Percentiles rank a stretch among this genome's conserved stretches.
Evolutionary conservation across 2,797 vertebrate genomes (phyloP).

Genomic region (Bucorvus abyssinicus): DNA sequence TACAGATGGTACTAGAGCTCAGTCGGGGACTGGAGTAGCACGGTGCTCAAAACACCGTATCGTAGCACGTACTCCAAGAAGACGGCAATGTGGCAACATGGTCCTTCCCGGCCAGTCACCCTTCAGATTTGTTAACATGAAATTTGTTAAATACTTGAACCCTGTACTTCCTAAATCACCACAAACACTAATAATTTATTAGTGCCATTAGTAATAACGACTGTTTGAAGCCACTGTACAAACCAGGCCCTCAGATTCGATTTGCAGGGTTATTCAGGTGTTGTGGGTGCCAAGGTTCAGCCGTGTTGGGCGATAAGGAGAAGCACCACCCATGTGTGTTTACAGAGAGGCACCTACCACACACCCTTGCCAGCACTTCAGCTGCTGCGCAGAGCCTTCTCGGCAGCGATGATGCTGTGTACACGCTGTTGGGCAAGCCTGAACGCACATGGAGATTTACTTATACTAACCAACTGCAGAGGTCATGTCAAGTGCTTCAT

Average conservation of each 20-base stretch:
- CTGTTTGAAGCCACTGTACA: background rate
- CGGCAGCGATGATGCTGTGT: fast-evolving
- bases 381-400: background rate
- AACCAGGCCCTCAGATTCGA: background rate
- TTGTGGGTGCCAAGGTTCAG: background rate
- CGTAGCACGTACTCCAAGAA: background rate
- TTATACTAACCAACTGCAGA: background rate
- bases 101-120: background rate
- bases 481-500: background rate
- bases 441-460: background rate
- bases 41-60: fast-evolving
- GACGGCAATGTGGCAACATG: background rate
- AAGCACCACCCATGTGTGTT: background rate
- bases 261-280: background rate
- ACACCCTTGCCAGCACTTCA: background rate
- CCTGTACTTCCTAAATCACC: background rate
- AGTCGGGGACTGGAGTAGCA: background rate
- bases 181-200: background rate
- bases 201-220: background rate
- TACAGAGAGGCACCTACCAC: background rate
- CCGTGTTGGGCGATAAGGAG: fast-evolving
- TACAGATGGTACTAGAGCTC: background rate
- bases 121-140: background rate
- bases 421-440: background rate
- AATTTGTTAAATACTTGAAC: background rate